Conservation (phyloP, 2,888 invertebrate genomes). For the Eupsilia transversa region DNA sequence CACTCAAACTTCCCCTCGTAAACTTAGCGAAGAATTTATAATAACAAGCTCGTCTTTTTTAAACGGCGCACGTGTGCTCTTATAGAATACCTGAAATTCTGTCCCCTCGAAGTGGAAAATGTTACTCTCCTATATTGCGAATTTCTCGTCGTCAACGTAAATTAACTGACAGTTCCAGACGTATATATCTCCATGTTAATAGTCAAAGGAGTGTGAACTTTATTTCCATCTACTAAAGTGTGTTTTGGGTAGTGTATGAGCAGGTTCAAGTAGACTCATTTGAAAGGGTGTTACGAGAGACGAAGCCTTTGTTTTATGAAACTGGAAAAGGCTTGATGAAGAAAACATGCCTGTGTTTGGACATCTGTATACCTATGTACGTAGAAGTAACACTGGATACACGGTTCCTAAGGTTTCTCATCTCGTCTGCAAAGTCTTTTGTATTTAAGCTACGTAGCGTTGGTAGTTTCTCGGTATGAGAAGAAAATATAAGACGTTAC, state of each 20-base stretch:
- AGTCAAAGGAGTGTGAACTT: conserved; percentile 66
- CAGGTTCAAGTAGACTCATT: conserved; percentile 61
- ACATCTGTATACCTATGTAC: conserved; percentile 29
- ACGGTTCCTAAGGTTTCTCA: conserved; percentile 34
- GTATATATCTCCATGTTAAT: conserved; percentile 16
- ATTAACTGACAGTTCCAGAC: conserved; percentile 68
- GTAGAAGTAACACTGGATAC: conserved; percentile 11
- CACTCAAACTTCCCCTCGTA: conserved; percentile 35
- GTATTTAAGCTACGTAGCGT: conserved; percentile 27
- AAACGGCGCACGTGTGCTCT: conserved; percentile 32
- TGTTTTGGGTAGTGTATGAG: conserved; percentile 36
- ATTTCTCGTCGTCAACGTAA: conserved; percentile 70
- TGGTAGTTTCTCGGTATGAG: conserved; percentile 11
- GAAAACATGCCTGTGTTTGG: conserved; percentile 63
- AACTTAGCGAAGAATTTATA: conserved; percentile 61
- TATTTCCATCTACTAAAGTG: conserved; percentile 43
- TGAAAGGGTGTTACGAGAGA: conserved; percentile 58
- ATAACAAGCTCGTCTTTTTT: conserved; percentile 49
- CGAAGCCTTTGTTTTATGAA: conserved; percentile 67
- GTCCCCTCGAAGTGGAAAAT: conserved; percentile 64
- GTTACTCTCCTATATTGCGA: conserved; percentile 71
- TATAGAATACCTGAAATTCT: conserved; percentile 64
- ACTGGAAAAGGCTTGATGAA: conserved; percentile 77
- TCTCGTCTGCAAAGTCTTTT: conserved; percentile 44
- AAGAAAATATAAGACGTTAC: conserved; percentile 22